A percentile compares a stretch with the other conserved stretches of the same genome.
Conservation (phyloP, 2,888 invertebrate species). For the Phengaris arion region DNA sequence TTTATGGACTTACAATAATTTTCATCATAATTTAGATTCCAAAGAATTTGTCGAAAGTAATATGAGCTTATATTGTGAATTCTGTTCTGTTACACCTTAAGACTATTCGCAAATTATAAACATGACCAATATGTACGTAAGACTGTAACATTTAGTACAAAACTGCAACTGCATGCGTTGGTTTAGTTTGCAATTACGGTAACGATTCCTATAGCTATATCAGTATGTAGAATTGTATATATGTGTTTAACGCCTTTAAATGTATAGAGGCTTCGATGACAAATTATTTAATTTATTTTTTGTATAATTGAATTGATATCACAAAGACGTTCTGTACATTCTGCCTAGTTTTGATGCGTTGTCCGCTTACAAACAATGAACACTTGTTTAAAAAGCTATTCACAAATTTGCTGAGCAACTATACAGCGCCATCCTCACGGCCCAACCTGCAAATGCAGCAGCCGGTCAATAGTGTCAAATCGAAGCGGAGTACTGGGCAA, state of each 20-base stretch:
- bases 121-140: constrained; percentile 30
- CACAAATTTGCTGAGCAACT: background rate
- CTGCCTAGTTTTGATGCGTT: background rate
- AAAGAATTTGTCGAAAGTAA: background rate
- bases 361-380: background rate
- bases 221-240: constrained; percentile 18
- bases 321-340: background rate
- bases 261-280: constrained; percentile 16
- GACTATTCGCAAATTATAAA: constrained; percentile 11
- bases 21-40: background rate
- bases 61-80: background rate
- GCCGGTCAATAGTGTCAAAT: too few species aligned
- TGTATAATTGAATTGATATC: background rate
- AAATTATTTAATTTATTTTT: constrained; percentile 24
- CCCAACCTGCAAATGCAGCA: too few species aligned
- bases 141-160: constrained; percentile 63
- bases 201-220: constrained; percentile 27
- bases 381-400: background rate
- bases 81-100: background rate
- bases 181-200: constrained; percentile 23
- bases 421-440: too few species aligned
- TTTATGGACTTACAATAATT: background rate
- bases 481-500: too few species aligned
- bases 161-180: constrained; percentile 41
- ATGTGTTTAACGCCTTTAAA: constrained; percentile 21